These are phyloP conservation scores for Pangasius larnaudii DNA, from an alignment of 2,797 vertebrate genomes.

Conservation along the genomic window DNA sequence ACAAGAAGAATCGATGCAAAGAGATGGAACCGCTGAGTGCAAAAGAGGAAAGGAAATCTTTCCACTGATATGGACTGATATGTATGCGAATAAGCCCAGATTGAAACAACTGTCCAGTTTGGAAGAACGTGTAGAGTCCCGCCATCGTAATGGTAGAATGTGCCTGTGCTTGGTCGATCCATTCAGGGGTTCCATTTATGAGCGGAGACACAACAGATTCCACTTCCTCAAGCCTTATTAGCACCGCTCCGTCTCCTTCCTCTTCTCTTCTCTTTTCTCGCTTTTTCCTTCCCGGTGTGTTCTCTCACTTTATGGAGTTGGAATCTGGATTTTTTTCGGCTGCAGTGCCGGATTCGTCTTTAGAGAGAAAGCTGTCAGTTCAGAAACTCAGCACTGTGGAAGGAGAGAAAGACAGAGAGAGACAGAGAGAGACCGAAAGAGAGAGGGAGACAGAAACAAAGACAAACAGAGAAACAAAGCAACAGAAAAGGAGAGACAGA, in stretches of 20 bases:
- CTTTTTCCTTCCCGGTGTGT: slow-evolving; percentile 37
- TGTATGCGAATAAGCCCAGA: slow-evolving; percentile 8
- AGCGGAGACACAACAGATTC: slow-evolving; percentile 40
- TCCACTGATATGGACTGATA: slow-evolving; percentile 11
- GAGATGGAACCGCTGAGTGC: slow-evolving; percentile 24
- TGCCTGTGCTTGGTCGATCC: slow-evolving; percentile 39
- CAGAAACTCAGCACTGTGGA: slow-evolving; percentile 83
- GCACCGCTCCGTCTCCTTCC: slow-evolving; percentile 44
- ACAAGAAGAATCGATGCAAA: slow-evolving; percentile 4
- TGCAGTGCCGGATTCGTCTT: slow-evolving; percentile 62
- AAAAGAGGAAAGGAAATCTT: background rate
- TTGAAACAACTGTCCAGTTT: slow-evolving; percentile 23
- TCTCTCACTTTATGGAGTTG: slow-evolving; percentile 56
- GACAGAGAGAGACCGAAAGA: slow-evolving; percentile 47
- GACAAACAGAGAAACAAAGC: background rate
- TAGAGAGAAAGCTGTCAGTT: slow-evolving; percentile 59
- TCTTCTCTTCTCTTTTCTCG: background rate
- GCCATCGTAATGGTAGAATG: slow-evolving; percentile 32
- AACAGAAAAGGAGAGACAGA: background rate
- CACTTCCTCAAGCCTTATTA: slow-evolving; percentile 42
- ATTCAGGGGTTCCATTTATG: slow-evolving; percentile 37
- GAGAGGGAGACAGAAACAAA: slow-evolving; percentile 45
- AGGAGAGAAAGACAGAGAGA: slow-evolving; percentile 42
- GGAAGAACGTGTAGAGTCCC: slow-evolving; percentile 39
- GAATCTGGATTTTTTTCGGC: slow-evolving; percentile 52